Percentiles rank a stretch among this genome's conserved stretches.
These are phyloP conservation scores for Myotis lucifugus DNA, from an alignment of 2,113 vertebrate genomes.

Conservation along the genomic window DNA sequence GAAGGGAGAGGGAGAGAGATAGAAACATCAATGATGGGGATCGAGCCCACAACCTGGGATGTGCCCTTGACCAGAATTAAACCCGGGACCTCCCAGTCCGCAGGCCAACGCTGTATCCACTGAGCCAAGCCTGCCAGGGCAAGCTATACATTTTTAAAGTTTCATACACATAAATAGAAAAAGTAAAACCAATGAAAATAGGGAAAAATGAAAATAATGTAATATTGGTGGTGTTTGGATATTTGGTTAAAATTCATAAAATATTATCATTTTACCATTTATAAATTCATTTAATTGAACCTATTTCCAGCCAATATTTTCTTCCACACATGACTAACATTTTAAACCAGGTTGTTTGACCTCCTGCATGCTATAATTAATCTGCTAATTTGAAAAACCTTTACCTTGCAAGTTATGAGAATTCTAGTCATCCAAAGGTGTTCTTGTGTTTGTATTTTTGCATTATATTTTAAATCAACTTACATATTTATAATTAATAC, in stretches of 20 bases:
- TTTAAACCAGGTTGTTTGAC: neutral
- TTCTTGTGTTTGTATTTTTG: neutral
- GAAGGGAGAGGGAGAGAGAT: no score
- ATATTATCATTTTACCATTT: neutral
- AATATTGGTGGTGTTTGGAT: neutral
- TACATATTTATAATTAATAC: neutral
- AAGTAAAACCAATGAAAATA: neutral
- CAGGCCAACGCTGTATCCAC: no score
- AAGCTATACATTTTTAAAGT: neutral
- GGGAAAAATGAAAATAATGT: neutral
- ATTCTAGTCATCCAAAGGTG: neutral
- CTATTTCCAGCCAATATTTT: neutral
- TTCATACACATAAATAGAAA: neutral
- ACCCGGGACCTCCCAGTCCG: no score
- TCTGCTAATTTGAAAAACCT: neutral
- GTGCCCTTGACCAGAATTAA: no score
- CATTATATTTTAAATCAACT: neutral
- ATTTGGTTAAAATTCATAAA: neutral
- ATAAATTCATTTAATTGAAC: neutral
- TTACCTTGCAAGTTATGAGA: neutral
- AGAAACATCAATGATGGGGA: no score
- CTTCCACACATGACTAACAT: neutral
- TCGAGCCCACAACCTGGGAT: no score
- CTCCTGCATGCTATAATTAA: neutral
- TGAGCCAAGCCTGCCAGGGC: no score